phyloP scores from a whole-genome alignment of 2,888 invertebrate genomes.

The Scrobipalpa costella region DNA sequence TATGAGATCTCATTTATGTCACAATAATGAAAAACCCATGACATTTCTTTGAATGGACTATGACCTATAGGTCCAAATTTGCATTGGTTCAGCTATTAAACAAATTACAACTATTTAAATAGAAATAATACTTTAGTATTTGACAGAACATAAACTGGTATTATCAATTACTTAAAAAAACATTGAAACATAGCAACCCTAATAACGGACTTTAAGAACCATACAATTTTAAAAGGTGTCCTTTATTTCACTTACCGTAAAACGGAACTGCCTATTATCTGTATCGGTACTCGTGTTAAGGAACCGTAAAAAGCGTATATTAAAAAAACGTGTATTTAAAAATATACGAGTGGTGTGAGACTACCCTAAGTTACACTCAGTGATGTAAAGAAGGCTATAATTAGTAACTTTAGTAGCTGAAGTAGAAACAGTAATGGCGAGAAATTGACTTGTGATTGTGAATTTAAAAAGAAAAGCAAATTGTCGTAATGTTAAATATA shows the following conservation, averaged over 20 bases:
- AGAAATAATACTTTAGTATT: too few species aligned
- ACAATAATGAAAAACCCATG: too few species aligned
- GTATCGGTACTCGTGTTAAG: conserved; percentile 50
- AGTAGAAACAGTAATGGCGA: conserved; percentile 26
- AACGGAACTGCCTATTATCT: conserved; percentile 39
- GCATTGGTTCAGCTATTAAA: too few species aligned
- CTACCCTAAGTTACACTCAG: conserved; percentile 76
- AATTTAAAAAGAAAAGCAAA: neutral
- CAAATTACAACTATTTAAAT: too few species aligned
- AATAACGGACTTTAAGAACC: neutral
- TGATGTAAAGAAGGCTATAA: conserved; percentile 80
- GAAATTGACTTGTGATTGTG: neutral
- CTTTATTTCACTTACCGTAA: conserved; percentile 16
- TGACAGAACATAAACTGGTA: too few species aligned
- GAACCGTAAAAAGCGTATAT: conserved; percentile 49
- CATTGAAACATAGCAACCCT: too few species aligned
- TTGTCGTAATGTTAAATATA: too few species aligned
- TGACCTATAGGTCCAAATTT: too few species aligned
- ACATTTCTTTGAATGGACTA: too few species aligned
- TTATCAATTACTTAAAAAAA: too few species aligned
- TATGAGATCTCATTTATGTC: too few species aligned
- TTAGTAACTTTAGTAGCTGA: conserved; percentile 60
- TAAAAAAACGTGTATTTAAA: conserved; percentile 64
- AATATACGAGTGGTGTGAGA: conserved; percentile 58
- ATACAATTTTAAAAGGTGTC: neutral